Evolutionary conservation across 2,888 invertebrate genomes (phyloP).

Genomic region (Megalurothrips usitatus): DNA sequence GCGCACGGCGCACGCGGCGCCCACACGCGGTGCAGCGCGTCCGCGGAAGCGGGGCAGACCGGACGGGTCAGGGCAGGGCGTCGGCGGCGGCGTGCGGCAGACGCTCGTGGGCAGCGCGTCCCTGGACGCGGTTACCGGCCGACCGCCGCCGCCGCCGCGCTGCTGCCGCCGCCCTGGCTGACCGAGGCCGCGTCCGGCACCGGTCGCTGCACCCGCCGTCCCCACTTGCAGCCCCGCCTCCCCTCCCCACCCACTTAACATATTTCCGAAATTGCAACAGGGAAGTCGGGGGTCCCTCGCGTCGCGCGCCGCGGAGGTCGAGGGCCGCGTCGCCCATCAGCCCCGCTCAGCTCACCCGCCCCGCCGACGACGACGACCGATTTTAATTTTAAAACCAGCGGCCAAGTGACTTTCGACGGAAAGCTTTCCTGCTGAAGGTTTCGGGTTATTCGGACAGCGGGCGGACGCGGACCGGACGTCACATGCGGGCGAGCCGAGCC

Average conservation of each 20-base stretch:
- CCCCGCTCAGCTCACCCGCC: neutral
- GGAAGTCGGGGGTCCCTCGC: neutral
- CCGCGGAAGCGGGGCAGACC: too few species aligned
- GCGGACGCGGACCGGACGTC: too few species aligned
- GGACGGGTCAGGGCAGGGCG: neutral
- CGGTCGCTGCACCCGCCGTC: slow-evolving; percentile 10
- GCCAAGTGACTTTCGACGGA: too few species aligned
- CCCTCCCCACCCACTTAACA: too few species aligned
- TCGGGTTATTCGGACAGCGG: too few species aligned
- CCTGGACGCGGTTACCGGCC: slow-evolving; percentile 20
- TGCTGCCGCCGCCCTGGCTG: neutral
- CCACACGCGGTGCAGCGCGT: too few species aligned
- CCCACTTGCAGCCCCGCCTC: neutral
- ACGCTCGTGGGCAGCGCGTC: neutral
- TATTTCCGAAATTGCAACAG: too few species aligned
- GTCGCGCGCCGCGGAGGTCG: neutral
- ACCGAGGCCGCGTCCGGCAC: neutral
- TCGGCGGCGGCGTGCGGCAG: neutral
- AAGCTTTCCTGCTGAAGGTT: too few species aligned
- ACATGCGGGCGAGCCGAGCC: too few species aligned
- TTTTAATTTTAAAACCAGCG: too few species aligned
- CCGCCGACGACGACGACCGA: too few species aligned
- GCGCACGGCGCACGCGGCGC: too few species aligned
- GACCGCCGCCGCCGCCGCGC: neutral
- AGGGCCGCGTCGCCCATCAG: neutral